These are phyloP conservation scores for Illadopsis cleaveri DNA, from an alignment of 2,113 vertebrate genomes.

Conservation along the genomic window DNA sequence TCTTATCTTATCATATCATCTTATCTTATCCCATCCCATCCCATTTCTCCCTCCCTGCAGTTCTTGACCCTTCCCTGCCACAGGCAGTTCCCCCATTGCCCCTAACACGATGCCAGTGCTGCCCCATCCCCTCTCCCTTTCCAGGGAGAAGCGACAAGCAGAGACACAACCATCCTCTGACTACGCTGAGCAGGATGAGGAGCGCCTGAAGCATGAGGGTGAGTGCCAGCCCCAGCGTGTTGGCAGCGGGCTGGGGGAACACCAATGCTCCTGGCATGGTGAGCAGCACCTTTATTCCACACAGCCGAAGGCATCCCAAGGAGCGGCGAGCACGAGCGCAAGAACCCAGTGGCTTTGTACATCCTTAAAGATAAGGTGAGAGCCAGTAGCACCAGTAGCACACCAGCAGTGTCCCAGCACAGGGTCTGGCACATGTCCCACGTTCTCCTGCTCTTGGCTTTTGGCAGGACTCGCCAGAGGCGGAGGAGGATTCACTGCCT, in stretches of 20 bases:
- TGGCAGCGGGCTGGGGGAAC: rapidly evolving
- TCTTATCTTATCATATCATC: no score
- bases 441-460: rapidly evolving
- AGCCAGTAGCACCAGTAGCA: rapidly evolving
- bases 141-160: conserved; percentile 85
- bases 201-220: conserved; percentile 85
- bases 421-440: rapidly evolving
- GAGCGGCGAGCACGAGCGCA: conserved; percentile 83
- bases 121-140: not conserved
- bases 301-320: conserved; percentile 85
- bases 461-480: not conserved
- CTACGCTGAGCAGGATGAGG: conserved; percentile 83
- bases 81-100: not conserved
- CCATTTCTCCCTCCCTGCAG: not conserved
- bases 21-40: not conserved
- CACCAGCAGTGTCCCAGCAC: rapidly evolving
- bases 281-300: not conserved
- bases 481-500: not conserved
- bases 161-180: conserved; percentile 78
- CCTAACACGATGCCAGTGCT: rapidly evolving
- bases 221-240: not conserved
- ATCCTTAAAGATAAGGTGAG: conserved; percentile 91
- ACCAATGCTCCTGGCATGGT: rapidly evolving
- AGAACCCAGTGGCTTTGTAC: conserved; percentile 89
- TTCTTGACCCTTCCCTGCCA: not conserved